Base-by-base conservation (phyloP, 2,888 invertebrate genomes). In the Stramonita haemastoma region DNA sequence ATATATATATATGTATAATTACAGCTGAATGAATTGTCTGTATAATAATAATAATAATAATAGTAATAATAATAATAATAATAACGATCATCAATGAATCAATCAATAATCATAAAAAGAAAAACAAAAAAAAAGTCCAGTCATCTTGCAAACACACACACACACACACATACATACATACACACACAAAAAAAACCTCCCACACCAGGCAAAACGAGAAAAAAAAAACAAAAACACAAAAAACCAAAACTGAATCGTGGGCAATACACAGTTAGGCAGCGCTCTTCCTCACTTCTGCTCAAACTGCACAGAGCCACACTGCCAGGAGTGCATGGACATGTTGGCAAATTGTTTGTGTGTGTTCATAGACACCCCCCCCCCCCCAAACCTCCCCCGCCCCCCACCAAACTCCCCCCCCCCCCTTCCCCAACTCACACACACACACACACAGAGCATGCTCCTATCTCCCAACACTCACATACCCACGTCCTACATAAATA, bases 261-360 rank as follows among this genome's bases (percentile, higher is more conserved):
- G 66, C 66, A 66, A 26, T 2, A 17, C 2, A 66, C 66, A 66
- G 19, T 60, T 46, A 46, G 36, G 81, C 46, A 46, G 81, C 13
- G 29, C 36, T 26, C 46, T 19, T 22, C 77, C 11, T 32, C 46
- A 46, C 77, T 32, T 32, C 32, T 32, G 77, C 34, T 15, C 13
- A 8, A 15, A 79, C 77, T 1, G 32, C 19, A 15, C 77, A 32
- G 70, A 26, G 1, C 26, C 19, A 22, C 70, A n/a, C 26, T 22
- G 8, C 32, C 32, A 19, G 36, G 46, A 22, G 26, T 26, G 26
- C 81, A 83, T 6, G 46, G 26, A 46, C 81, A 46, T 2, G 46
- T 83, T 46, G 81, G 81, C 81, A 36, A 83, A 83, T 13, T 32
- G 32, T 79, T 15, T 79, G 15, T 79, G 79, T 79, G 26, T 83